Base-by-base conservation (phyloP, 2,888 invertebrate genomes). In the Scaptomyza flava region DNA sequence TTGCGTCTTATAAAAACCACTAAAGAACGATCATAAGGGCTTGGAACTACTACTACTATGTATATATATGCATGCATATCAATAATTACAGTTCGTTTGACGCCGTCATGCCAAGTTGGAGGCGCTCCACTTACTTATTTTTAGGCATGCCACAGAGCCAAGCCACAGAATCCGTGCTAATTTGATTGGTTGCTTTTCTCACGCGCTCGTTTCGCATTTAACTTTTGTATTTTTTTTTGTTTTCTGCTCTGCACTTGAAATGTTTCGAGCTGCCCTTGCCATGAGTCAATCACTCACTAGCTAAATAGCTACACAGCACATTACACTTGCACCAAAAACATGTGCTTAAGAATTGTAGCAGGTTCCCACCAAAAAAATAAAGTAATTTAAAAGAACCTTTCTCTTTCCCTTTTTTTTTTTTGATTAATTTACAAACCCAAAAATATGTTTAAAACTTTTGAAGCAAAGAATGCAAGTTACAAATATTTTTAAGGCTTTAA, bases 171-270 rank as follows among this genome's bases (percentile, higher is more conserved):
- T 52, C 57, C 41, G 58, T 52, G 60, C 68, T 57, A 71, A 71
- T 75, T 74, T 71, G 48, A 77, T 68, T 65, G 62, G 68, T 68
- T 81, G 77, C 66, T 77, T 81, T 83, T 83, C 83, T 86, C 86
- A 83, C 86, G 86, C 81, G 83, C 83, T 75, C 86, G 74, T 86
- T 83, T 78, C 50, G 72, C 69, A 51, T 62, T 81, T 68, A 62
- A 20, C 69, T 75, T 33, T n/a, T n/a, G n/a, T n/a, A n/a, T n/a
- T 33, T 48, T 48, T 20, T 12, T 34, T 9, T n/a, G n/a, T n/a
- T n/a, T n/a, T n/a, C n/a, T 20, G 3, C 68, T 76, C 66, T 82
- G 82, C 83, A 80, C 78, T 71, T 84, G 77, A 72, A 72, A 69
- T 64, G 63, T 34, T 34, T 53, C 43, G 54, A 45, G 68, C 52